Evolutionary conservation across 1,140 invertebrate genomes (phyloP).

Genomic region (Drosophila burlai): DNA sequence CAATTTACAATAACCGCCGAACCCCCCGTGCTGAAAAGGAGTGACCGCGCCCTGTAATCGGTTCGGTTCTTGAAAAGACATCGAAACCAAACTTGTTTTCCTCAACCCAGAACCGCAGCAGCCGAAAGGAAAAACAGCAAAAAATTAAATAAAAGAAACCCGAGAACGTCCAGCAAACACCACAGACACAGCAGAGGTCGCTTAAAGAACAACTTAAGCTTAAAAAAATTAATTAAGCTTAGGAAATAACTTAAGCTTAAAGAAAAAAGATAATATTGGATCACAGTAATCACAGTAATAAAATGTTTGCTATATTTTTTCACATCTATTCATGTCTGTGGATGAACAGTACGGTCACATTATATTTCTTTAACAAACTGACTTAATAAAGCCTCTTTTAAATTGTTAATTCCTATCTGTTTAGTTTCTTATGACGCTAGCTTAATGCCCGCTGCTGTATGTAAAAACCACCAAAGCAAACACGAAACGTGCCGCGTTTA

Average conservation of each 20-base stretch:
- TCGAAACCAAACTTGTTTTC: slow-evolving; percentile 50
- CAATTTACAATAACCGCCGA: slow-evolving; percentile 59
- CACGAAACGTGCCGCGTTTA: slow-evolving; percentile 78
- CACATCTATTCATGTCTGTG: no score
- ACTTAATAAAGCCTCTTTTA: no score
- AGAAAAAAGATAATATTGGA: no score
- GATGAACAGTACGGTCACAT: no score
- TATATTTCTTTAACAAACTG: no score
- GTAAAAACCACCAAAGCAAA: slow-evolving; percentile 62
- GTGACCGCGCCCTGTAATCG: slow-evolving; percentile 35
- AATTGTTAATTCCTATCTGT: no score
- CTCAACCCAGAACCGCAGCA: slow-evolving; percentile 42
- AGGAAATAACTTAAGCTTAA: no score
- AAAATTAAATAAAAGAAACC: slow-evolving; percentile 20
- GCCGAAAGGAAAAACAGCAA: slow-evolving; percentile 19
- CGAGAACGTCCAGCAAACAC: slow-evolving; percentile 28
- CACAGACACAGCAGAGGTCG: not conserved
- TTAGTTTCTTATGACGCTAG: not conserved
- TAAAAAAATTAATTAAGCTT: not conserved
- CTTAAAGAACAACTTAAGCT: not conserved
- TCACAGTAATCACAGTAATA: no score
- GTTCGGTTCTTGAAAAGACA: slow-evolving; percentile 46
- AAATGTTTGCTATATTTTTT: no score
- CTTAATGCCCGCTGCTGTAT: slow-evolving; percentile 26
- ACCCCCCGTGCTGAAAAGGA: not conserved